Conservation (phyloP, 2,888 invertebrate genomes). For the Drosophila barbarae region DNA sequence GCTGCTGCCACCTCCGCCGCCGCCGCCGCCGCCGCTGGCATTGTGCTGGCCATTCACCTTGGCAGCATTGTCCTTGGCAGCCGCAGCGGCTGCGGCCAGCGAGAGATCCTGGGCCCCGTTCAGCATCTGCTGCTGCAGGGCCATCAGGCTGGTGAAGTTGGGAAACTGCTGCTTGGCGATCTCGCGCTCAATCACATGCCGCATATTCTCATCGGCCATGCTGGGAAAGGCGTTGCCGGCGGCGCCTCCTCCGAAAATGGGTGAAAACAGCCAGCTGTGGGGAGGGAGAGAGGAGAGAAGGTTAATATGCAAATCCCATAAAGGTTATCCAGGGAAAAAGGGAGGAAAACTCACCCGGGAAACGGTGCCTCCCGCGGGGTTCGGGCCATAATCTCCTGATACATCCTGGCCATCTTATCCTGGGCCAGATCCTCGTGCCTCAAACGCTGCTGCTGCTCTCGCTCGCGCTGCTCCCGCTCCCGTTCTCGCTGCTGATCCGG, state of each 20-base stretch:
- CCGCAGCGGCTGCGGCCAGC: conserved; percentile 85
- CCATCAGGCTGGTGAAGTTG: conserved; percentile 84
- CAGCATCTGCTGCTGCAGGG: conserved; percentile 87
- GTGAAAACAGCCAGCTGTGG: conserved; percentile 89
- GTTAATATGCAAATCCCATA: neutral
- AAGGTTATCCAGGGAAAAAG: neutral
- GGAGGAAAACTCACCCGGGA: conserved; percentile 83
- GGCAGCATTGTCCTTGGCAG: conserved; percentile 57
- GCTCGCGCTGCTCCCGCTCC: conserved; percentile 88
- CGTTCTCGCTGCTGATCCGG: conserved; percentile 58
- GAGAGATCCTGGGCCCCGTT: conserved; percentile 91
- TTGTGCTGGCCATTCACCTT: conserved; percentile 80
- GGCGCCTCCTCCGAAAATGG: conserved; percentile 85
- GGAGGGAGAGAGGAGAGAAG: neutral
- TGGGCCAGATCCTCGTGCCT: conserved; percentile 89
- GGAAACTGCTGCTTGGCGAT: conserved; percentile 85
- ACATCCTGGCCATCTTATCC: conserved; percentile 96
- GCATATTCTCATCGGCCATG: conserved; percentile 88
- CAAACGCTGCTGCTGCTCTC: conserved; percentile 79
- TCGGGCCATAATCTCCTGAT: conserved; percentile 95
- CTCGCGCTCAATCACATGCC: conserved; percentile 94
- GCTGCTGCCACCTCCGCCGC: conserved; percentile 46
- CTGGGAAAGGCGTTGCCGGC: conserved; percentile 71
- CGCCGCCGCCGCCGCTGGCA: conserved; percentile 8
- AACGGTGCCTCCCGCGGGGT: conserved; percentile 88